A percentile compares a stretch with the other conserved stretches of the same genome.
These are phyloP conservation scores for Collichthys lucidus DNA, from an alignment of 2,113 vertebrate genomes.

Conservation along the genomic window DNA sequence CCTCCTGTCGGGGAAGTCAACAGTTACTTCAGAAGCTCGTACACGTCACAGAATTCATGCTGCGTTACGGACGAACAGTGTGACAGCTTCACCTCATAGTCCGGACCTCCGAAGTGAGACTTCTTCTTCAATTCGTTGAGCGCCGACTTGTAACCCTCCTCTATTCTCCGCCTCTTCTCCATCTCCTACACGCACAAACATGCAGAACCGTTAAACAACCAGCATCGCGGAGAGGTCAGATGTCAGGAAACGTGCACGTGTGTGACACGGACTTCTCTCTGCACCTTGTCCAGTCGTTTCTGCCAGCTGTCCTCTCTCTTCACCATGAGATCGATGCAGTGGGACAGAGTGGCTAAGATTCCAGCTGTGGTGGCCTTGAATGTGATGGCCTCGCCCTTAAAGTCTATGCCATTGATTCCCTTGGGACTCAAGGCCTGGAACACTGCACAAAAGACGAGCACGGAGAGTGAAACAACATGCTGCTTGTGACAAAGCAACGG, in stretches of 20 bases:
- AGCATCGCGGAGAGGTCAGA: neutral
- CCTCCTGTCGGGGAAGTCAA: slow-evolving; percentile 85
- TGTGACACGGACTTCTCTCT: neutral
- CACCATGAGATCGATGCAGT: slow-evolving; percentile 98
- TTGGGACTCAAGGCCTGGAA: slow-evolving; percentile 81
- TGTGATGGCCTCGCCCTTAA: slow-evolving; percentile 99
- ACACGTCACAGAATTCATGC: neutral
- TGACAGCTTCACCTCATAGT: slow-evolving; percentile 90
- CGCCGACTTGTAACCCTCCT: slow-evolving; percentile 92
- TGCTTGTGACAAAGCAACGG: neutral
- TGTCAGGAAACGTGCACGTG: no score
- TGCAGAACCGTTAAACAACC: neutral
- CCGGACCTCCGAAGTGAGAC: slow-evolving; percentile 95
- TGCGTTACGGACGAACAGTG: neutral
- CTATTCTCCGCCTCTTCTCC: slow-evolving; percentile 90
- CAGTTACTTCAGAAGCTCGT: neutral
- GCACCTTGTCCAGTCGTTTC: slow-evolving; percentile 93
- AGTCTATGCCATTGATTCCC: slow-evolving; percentile 93
- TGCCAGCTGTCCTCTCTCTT: slow-evolving; percentile 98
- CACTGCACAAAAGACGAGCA: slow-evolving; percentile 63
- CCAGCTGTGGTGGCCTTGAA: slow-evolving; percentile 99
- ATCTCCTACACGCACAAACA: slow-evolving; percentile 83
- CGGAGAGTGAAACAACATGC: neutral
- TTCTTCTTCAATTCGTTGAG: slow-evolving; percentile 95
- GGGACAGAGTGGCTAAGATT: slow-evolving; percentile 95